Base-by-base conservation (phyloP, 2,888 invertebrate genomes). In the Pyrrhia umbra region DNA sequence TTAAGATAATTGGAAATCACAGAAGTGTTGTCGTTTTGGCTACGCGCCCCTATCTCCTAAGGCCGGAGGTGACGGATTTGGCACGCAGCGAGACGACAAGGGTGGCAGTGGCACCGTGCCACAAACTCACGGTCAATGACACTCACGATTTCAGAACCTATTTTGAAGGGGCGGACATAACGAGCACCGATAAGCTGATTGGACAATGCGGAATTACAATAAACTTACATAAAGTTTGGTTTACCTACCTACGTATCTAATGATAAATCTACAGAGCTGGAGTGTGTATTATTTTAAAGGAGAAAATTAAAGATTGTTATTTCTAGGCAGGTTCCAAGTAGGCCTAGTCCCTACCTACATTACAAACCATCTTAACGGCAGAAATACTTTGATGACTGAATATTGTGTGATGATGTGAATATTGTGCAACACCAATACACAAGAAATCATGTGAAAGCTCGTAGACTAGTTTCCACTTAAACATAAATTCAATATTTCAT, bases 71-170 rank as follows among this genome's bases (percentile, higher is more conserved):
- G 75, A 68, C 46, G 61, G 75, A 71, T 79, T 82, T 82, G 81
- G 82, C 82, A 73, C 68, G 61, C 54, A 54, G 10, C 59, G 67
- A 63, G 64, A 68, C 56, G 70, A 55, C 55, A 34, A 61, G 82
- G 71, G 75, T 70, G 79, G 77, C 72, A 75, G 76, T 79, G 81
- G 81, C 84, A 80, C 66, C 56, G 60, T 69, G 74, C 76, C 72
- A 75, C 51, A 59, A 34, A 49, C 75, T 67, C 82, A 80, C 79
- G 86, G 85, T 87, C 87, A 86, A 82, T 85, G 86, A 87, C 86
- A 84, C 81, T 81, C 66, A 65, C 71, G 64, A 79, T 76, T 81
- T 78, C 66, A 71, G 59, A 72, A 73, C 67, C 27, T 60, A 59
- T 62, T 68, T 46, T 25, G 42, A 75, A 47, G 58, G 68, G 71